These are phyloP conservation scores for Hydriomena furcata DNA, from an alignment of 2,888 invertebrate genomes.

Conservation along the genomic window DNA sequence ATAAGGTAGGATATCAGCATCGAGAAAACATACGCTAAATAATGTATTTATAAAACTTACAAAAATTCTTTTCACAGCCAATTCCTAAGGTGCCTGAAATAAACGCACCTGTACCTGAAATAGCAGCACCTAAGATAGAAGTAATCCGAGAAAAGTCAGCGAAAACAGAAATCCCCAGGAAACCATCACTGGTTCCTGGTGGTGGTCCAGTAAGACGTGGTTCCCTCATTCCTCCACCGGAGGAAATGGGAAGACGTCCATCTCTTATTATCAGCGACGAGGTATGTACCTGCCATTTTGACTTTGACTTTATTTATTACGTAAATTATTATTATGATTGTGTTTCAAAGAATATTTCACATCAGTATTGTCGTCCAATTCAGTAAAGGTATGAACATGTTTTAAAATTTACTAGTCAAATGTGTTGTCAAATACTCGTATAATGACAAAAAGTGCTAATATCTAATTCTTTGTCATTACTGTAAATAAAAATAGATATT, in stretches of 20 bases:
- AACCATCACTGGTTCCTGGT: constrained; percentile 88
- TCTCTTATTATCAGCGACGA: constrained; percentile 97
- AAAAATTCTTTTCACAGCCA: constrained; percentile 40
- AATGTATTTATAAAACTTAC: background rate
- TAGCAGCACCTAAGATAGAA: constrained; percentile 92
- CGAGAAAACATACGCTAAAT: background rate
- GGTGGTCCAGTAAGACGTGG: constrained; percentile 85
- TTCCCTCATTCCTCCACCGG: constrained; percentile 94
- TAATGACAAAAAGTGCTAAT: constrained; percentile 39
- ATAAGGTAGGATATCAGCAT: constrained; percentile 41
- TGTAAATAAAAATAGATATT: background rate
- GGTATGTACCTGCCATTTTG: constrained; percentile 84
- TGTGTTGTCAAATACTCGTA: constrained; percentile 50
- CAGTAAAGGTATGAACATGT: constrained; percentile 62
- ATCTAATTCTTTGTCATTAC: constrained; percentile 25
- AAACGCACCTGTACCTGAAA: constrained; percentile 84
- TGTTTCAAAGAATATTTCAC: constrained; percentile 37
- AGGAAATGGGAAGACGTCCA: constrained; percentile 93
- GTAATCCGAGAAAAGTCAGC: constrained; percentile 92
- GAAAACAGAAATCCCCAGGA: constrained; percentile 85
- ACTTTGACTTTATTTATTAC: constrained; percentile 15
- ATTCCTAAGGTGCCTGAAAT: constrained; percentile 86
- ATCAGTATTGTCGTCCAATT: constrained; percentile 50
- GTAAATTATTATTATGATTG: constrained; percentile 8
- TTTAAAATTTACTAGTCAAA: constrained; percentile 46